These are phyloP conservation scores for Hafferia zeledoni DNA, from an alignment of 2,797 vertebrate species.

Conservation along the genomic window DNA sequence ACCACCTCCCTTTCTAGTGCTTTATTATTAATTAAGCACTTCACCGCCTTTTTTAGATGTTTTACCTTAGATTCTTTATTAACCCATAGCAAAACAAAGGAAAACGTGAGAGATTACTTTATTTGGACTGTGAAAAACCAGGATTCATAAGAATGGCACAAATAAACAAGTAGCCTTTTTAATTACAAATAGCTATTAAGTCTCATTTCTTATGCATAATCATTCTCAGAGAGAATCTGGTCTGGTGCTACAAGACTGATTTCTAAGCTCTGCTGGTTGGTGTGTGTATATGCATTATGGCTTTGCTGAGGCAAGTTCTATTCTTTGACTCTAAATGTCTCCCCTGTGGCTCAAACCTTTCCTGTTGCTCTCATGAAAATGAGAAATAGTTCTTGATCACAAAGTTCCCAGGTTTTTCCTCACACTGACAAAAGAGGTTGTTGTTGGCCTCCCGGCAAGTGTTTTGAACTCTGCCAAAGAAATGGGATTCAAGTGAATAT, in stretches of 20 bases:
- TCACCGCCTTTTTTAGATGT: neutral
- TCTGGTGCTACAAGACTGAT: neutral
- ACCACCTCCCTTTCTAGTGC: neutral
- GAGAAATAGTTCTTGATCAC: slow-evolving; percentile 15
- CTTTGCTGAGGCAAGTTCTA: slow-evolving; percentile 17
- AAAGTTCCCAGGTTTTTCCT: slow-evolving; percentile 42
- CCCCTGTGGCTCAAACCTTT: slow-evolving; percentile 39
- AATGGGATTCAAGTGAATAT: slow-evolving; percentile 13
- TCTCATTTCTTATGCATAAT: slow-evolving; percentile 19
- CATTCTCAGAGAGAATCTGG: neutral
- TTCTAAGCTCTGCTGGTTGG: neutral
- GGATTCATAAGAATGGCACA: neutral
- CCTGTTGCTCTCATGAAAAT: slow-evolving; percentile 65
- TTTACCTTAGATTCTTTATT: neutral
- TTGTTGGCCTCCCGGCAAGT: slow-evolving; percentile 32
- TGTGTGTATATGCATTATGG: neutral
- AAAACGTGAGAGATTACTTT: neutral
- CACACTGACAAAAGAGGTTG: slow-evolving; percentile 25
- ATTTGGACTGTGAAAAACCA: neutral
- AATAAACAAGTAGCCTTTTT: slow-evolving; percentile 21
- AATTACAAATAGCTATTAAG: slow-evolving; percentile 37
- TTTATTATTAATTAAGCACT: neutral
- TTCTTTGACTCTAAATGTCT: slow-evolving; percentile 42
- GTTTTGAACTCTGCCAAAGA: slow-evolving; percentile 6
- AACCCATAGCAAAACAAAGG: neutral